Evolutionary conservation across 1,140 invertebrate species (phyloP).

Genomic region (Ptiloglossa arizonensis): DNA sequence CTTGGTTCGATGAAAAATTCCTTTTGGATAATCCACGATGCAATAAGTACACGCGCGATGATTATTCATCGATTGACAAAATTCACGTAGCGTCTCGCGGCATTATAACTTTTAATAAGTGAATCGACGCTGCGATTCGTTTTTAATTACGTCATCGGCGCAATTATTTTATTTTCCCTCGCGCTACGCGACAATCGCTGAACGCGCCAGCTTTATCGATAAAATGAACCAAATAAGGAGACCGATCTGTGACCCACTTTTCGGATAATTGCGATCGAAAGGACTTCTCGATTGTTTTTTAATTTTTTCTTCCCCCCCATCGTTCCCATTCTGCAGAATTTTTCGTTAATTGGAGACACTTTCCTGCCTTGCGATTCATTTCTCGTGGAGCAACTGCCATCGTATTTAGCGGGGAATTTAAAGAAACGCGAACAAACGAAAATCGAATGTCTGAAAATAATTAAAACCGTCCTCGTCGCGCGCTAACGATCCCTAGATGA

Average conservation of each 20-base stretch:
- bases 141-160: not conserved
- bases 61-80: too few relatives aligned
- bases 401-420: slow-evolving; percentile 14
- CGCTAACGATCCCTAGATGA: not conserved
- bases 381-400: not conserved
- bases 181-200: too few relatives aligned
- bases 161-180: not conserved
- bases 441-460: slow-evolving; percentile 15
- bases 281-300: not conserved
- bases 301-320: not conserved
- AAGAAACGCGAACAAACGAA: not conserved
- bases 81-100: too few relatives aligned
- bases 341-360: slow-evolving; percentile 44
- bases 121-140: too few relatives aligned
- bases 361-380: not conserved
- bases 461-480: not conserved
- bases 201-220: not conserved
- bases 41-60: too few relatives aligned
- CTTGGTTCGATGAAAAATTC: too few relatives aligned
- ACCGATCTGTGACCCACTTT: slow-evolving; percentile 16
- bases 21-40: too few relatives aligned
- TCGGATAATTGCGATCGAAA: slow-evolving; percentile 16
- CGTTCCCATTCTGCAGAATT: not conserved
- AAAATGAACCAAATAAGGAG: not conserved
- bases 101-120: too few relatives aligned